Evolutionary conservation across 2,888 invertebrate genomes (phyloP), one percentile per base, ranked within the genome.

Genomic region (Apodemia mormo): DNA sequence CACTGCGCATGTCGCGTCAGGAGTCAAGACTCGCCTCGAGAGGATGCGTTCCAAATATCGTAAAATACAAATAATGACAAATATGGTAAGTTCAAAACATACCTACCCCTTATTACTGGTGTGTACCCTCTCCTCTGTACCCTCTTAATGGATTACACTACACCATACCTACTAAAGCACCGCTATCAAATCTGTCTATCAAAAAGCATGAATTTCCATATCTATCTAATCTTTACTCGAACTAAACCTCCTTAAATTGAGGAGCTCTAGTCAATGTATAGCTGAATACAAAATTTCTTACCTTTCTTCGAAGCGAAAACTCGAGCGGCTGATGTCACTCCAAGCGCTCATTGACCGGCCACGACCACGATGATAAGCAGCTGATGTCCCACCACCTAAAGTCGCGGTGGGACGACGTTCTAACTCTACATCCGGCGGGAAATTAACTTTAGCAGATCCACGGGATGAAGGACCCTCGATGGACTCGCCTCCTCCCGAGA

Each of bases 281-380:
- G 14, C 49, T 58, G 33, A 30, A 30, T 29, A 58, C 29, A 12
- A 30, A 40, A 33, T 30, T 45, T 86, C 88, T 85, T 68, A 96
- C 96, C 96, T 96, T 85, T 96, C 96, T 77, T 96, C 96, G 81
- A 97, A 94, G 80, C 96, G 95, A 94, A 97, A 96, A 84, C 97
- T 97, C 77, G 96, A 97, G 70, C 97, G 94, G 81, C 97, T 97
- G 83, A 97, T 95, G 82, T 97, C 97, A 81, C 97, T 97, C 97
- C 97, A 97, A 56, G 96, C 97, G 82, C 97, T 97, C 96, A 97
- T 96, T 76, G 97, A 97, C 54, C 96, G 94, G 2, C 95, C 97
- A 84, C 90, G 94, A 73, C 92, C 94, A 29, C 94, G 88, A 77
- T 94, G 94, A 76, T 94, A 89, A 65, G 89, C 84, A 9, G 94